Evolutionary conservation across 2,797 vertebrate genomes (phyloP), one percentile per base, ranked within the genome.

Genomic region (Cuniculus paca): DNA sequence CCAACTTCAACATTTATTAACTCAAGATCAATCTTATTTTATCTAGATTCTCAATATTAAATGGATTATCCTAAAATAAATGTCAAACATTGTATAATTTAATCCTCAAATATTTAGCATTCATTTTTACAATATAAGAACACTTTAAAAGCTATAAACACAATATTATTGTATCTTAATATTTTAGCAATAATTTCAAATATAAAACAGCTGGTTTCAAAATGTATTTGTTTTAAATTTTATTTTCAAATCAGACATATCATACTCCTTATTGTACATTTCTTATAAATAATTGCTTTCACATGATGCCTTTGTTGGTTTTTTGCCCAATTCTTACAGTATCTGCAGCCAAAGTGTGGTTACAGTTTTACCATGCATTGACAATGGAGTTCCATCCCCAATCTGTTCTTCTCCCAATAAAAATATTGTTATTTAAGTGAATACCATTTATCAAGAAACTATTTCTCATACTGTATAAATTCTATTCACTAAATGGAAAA

Each of bases 141-240:
- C 6, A 52, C 28, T 87, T 95, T 80, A 48, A 79, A 93, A 85
- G 85, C 60, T 72, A 84, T 52, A 84, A 83, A 42, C 6, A 60
- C 3, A 79, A 88, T 88, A 50, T 70, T 42, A 70, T 68, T 50
- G 88, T 22, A 52, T 89, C 12, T 93, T 95, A 85, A 78, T 16
- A 95, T 54, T 90, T 91, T 72, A 68, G 58, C 2, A 87, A 58
- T 88, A 94, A 94, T 83, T 96, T 95, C 34, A 95, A 91, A 80
- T 88, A 61, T 24, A 65, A 54, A 85, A 84, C 24, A 83, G 34
- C 84, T 83, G 28, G 14, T 92, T 91, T 74, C 17, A 77, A 39
- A 95, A 75, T 50, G 26, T 78, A 36, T 19, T 42, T 72, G 39
- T 12, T 28, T 31, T 80, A 22, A 48, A 75, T 39, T 48, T 72